Evolutionary conservation across 1,140 invertebrate genomes (phyloP), one percentile per base, ranked within the genome.

Genomic region (Trichomalopsis sarcophagae): DNA sequence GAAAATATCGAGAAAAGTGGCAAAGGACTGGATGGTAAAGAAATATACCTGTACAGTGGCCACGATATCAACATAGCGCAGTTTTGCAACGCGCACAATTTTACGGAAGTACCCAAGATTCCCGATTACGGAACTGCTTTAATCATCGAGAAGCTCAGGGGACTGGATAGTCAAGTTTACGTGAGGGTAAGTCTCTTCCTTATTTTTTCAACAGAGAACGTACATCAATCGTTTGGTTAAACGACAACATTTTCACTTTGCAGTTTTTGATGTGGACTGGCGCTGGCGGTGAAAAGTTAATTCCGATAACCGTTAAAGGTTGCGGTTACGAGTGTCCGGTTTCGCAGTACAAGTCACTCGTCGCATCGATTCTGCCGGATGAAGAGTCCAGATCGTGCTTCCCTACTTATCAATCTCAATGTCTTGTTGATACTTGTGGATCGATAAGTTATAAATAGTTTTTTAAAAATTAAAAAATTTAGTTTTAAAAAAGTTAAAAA

Each of bases 1-100:
- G 17, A 75, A 62, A 74, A 74, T 17, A 55, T 74, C 2, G 11
- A 82, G 1, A 17, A 30, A 11, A 21, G 10, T 23, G 44, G 40
- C 1, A 27, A 9, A 3, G 2, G 5, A 1, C 11, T 73, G 11
- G 47, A 47, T 23, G n/a, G 27, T 5, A 73, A 47, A 14, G 74
- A 82, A 17, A 30, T 82, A 2, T 82, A 74, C 47, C 23, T 82
- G 2, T 82, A 82, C 27, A 27, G 68, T 69, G 77, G 13, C 5
- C 77, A 79, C 30, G 77, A 79, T 13, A 5, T 66, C n/a, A 30
- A 62, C 6, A 2, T 79, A 1, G 27, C 7, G 11, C 2, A 0
- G 6, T 66, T 79, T 17, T 2, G 17, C 2, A 66, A 17, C 1
- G 55, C 55, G 4, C 77, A 79, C 55, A 79, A 66, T 1, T 36